Conservation (phyloP, 2,797 vertebrate species). For the Tadarida brasiliensis region DNA sequence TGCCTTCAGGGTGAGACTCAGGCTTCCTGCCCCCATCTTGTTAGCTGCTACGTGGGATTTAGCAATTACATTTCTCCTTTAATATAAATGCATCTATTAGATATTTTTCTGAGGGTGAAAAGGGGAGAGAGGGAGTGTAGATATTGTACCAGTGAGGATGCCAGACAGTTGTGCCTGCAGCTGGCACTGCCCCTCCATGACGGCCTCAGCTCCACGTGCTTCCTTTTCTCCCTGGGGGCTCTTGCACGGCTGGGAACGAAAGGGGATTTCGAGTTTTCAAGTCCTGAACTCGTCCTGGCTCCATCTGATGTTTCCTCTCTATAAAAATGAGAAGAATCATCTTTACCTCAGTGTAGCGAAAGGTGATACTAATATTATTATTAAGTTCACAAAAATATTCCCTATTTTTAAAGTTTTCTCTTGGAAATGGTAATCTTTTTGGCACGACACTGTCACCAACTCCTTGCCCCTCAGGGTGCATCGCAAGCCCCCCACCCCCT, state of each 20-base stretch:
- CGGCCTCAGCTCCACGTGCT: neutral
- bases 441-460: neutral
- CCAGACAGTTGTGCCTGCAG: neutral
- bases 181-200: neutral
- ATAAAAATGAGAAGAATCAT: neutral
- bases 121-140: neutral
- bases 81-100: neutral
- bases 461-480: neutral
- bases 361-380: neutral
- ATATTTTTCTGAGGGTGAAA: neutral
- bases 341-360: neutral
- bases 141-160: neutral
- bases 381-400: neutral
- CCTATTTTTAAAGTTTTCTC: neutral
- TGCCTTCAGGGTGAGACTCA: neutral
- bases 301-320: neutral
- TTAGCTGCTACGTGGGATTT: neutral
- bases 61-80: neutral
- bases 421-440: neutral
- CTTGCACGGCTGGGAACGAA: neutral
- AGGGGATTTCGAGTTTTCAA: neutral
- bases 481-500: neutral
- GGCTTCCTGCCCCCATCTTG: neutral
- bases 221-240: neutral
- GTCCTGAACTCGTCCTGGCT: neutral